Evolutionary conservation across 2,888 invertebrate species (phyloP), one percentile per base, ranked within the genome.

Genomic region (Orthonychiurus folsomi): DNA sequence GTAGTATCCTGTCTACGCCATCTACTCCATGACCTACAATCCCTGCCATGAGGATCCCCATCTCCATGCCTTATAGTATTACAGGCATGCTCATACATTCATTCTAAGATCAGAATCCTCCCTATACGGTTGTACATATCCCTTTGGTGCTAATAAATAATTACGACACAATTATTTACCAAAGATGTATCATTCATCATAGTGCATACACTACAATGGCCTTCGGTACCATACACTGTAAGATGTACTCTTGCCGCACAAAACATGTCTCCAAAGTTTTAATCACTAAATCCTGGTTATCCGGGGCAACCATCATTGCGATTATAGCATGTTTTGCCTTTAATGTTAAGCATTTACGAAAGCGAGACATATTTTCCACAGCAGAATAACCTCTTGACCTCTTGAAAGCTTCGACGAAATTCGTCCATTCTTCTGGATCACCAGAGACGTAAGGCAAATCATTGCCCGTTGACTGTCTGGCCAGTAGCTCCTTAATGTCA

Each of bases 201-300:
- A n/a, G n/a, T n/a, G n/a, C n/a, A n/a, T n/a, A n/a, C n/a, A n/a
- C n/a, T n/a, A n/a, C n/a, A n/a, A n/a, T n/a, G n/a, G 61, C 66
- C n/a, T 65, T 62, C 0, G 48, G 52, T n/a, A 65, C 50, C 1
- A 67, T 21, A 1, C 61, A 21, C 12, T 56, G 37, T n/a, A 69
- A 59, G 18, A 69, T 63, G 15, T 53, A 58, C 5, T 63, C 59
- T 0, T 64, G 60, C 15, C 63, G 15, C 24, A 67, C 69, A 57
- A 63, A 69, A 1, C 56, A 50, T 23, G 52, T 28, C 26, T 65
- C 59, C 1, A 69, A 27, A 21, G 25, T 37, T 3, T 60, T 25
- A 9, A 69, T 56, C 0, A 69, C 50, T 21, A 3, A 15, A 12
- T 52, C 58, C 1, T 63, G 56, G 54, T 67, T 67, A 0, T 56